A percentile compares a stretch with the other conserved stretches of the same genome.
Conservation (phyloP, 2,888 invertebrate species). For the Oscheius myriophilus region DNA sequence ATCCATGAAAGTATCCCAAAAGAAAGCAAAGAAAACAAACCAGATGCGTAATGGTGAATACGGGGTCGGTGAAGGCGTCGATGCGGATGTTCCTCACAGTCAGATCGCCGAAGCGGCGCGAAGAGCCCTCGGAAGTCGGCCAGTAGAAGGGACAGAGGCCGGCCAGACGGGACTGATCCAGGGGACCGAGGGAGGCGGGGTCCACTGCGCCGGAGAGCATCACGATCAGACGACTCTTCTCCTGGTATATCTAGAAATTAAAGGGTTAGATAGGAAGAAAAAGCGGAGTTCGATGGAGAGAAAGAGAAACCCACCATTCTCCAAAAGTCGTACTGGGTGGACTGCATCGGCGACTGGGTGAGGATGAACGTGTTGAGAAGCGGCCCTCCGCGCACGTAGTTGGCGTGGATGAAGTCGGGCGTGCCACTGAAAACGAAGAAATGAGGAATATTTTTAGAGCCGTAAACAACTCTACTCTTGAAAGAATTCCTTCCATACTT, state of each 20-base stretch:
- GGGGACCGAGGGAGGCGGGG: conserved; percentile 42
- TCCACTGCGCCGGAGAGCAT: conserved; percentile 66
- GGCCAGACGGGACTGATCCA: conserved; percentile 35
- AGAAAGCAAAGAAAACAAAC: conserved; percentile 22
- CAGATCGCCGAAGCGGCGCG: conserved; percentile 47
- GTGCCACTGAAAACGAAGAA: conserved; percentile 46
- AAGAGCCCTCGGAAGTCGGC: conserved; percentile 58
- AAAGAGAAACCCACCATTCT: conserved; percentile 49
- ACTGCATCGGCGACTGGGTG: conserved; percentile 63
- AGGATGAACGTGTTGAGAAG: conserved; percentile 67
- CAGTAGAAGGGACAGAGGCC: conserved; percentile 64
- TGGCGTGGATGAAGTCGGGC: conserved; percentile 67
- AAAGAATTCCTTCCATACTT: too few relatives aligned
- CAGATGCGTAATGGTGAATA: conserved; percentile 62
- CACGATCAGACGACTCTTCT: conserved; percentile 57
- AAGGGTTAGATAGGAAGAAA: background rate
- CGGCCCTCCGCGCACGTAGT: conserved; percentile 64
- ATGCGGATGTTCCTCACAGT: conserved; percentile 46
- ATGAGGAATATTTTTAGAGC: too few relatives aligned
- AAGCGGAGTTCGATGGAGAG: background rate
- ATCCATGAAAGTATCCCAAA: background rate
- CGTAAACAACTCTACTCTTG: too few relatives aligned
- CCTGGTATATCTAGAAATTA: conserved; percentile 36
- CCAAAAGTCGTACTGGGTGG: conserved; percentile 64
- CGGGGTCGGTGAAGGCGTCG: conserved; percentile 61